These are phyloP conservation scores for Callithrix jacchus DNA, from an alignment of 2,113 vertebrate genomes.

Conservation along the genomic window DNA sequence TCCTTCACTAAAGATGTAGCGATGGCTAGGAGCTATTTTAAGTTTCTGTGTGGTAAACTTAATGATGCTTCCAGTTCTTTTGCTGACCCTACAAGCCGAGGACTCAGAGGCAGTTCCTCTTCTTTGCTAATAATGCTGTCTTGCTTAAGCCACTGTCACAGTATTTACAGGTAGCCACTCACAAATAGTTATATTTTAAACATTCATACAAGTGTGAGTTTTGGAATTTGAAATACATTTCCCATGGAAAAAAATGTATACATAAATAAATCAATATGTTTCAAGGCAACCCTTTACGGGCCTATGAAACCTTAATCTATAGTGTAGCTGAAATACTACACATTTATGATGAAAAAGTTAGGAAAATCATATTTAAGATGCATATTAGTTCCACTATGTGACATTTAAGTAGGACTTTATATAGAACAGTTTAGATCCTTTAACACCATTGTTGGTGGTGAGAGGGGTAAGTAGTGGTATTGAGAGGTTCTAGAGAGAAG, in stretches of 20 bases:
- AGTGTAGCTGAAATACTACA: not conserved
- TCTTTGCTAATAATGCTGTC: not conserved
- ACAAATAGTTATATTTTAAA: not conserved
- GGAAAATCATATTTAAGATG: not conserved
- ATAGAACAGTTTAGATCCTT: not conserved
- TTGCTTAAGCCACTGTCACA: not conserved
- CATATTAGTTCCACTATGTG: not conserved
- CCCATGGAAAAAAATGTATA: not conserved
- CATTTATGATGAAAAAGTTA: conserved; percentile 13
- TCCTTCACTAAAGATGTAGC: not conserved
- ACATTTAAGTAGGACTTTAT: not conserved
- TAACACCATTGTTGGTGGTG: not conserved
- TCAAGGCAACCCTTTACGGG: not conserved
- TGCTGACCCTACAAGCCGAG: conserved; percentile 5
- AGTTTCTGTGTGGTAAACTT: not conserved
- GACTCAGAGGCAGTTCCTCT: not conserved
- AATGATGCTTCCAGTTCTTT: conserved; percentile 5
- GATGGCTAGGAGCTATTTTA: conserved; percentile 15
- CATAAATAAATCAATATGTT: not conserved
- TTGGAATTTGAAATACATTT: conserved; percentile 10
- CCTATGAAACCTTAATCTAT: not conserved
- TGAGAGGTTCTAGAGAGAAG: not conserved
- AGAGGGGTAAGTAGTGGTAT: not conserved
- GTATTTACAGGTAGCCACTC: not conserved
- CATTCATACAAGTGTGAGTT: not conserved